Conservation (phyloP, 1,140 invertebrate genomes). For the Scaptomyza pallida region DNA sequence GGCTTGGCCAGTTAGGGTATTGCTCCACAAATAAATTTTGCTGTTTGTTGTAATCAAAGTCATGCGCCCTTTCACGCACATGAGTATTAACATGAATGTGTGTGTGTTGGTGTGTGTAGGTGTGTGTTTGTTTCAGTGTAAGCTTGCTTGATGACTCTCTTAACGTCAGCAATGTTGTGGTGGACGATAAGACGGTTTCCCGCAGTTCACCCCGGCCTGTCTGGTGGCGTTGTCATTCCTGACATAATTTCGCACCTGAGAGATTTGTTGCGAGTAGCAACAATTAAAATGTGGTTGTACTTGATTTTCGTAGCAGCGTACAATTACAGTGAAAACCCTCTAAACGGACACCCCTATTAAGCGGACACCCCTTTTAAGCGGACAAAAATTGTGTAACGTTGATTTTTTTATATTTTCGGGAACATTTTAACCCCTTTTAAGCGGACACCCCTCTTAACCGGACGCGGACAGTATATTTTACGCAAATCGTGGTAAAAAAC, state of each 20-base stretch:
- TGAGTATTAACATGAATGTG: constrained; percentile 4
- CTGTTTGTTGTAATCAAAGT: constrained; percentile 47
- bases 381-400: no score
- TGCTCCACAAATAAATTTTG: constrained; percentile 26
- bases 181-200: constrained; percentile 49
- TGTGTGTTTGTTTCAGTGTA: background rate
- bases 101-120: constrained; percentile 1
- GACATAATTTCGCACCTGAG: constrained; percentile 70
- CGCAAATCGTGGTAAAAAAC: no score
- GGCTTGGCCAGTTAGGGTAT: constrained; percentile 13
- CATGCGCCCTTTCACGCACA: constrained; percentile 46
- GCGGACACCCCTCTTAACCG: no score
- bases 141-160: constrained; percentile 44
- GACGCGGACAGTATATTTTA: no score
- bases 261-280: constrained; percentile 3
- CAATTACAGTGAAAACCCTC: no score
- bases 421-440: no score
- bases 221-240: constrained; percentile 29
- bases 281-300: constrained; percentile 11
- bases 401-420: no score
- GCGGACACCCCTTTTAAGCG: no score
- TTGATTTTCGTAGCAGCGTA: no score
- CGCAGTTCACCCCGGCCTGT: constrained; percentile 8
- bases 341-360: no score
- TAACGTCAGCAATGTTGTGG: constrained; percentile 50